Conservation (phyloP, 1,140 invertebrate species). For the Apis dorsata region DNA sequence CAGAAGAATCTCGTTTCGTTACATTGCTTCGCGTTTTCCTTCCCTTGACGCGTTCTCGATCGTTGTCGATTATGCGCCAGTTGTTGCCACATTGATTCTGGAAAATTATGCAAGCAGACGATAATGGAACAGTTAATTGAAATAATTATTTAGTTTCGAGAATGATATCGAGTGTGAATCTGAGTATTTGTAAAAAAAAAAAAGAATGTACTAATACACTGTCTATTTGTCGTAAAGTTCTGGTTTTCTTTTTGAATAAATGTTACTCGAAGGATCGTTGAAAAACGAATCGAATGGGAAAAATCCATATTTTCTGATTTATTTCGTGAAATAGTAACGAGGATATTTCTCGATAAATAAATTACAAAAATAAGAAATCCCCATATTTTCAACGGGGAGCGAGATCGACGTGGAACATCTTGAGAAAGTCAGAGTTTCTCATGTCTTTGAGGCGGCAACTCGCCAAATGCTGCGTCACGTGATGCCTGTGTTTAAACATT, state of each 20-base stretch:
- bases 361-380: background rate
- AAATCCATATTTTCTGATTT: background rate
- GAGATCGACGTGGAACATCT: background rate
- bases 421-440: background rate
- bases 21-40: background rate
- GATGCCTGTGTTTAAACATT: constrained; percentile 75
- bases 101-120: constrained; percentile 28
- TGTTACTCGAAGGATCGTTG: background rate
- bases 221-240: no score
- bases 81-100: constrained; percentile 4
- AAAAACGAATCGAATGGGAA: background rate
- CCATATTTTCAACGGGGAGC: background rate
- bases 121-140: background rate
- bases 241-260: no score
- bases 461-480: constrained; percentile 78
- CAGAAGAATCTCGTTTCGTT: constrained; percentile 73
- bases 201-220: no score
- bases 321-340: background rate
- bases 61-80: background rate
- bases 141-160: background rate
- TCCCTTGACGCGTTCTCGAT: background rate
- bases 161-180: background rate
- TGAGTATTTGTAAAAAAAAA: background rate
- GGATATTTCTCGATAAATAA: background rate
- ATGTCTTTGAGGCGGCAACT: constrained; percentile 70